A percentile compares a stretch with the other conserved stretches of the same genome.
These are phyloP conservation scores for Drosophila arizonae DNA, from an alignment of 1,140 invertebrate species.

Conservation along the genomic window DNA sequence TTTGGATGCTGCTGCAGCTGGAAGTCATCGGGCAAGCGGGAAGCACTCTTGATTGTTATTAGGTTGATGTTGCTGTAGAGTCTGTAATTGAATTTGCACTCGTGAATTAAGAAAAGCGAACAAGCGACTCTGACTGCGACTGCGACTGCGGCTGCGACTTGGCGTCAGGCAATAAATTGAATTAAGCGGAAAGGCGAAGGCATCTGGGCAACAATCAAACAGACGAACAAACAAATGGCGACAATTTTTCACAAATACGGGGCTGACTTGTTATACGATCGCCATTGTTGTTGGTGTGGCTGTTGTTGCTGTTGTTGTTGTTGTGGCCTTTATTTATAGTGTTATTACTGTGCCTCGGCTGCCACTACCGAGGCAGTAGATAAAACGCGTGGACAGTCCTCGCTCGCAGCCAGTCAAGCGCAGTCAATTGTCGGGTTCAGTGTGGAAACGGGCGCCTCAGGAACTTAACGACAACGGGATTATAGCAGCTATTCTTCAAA, in stretches of 20 bases:
- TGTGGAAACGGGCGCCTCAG: conserved; percentile 32
- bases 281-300: too few relatives aligned
- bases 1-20: conserved; percentile 5
- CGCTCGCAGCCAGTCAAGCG: conserved; percentile 38
- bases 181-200: conserved; percentile 39
- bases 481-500: neutral
- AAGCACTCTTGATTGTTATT: conserved; percentile 23
- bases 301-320: neutral
- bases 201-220: conserved; percentile 18
- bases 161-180: conserved; percentile 42
- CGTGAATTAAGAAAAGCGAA: conserved; percentile 51
- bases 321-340: neutral
- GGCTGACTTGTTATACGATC: conserved; percentile 21
- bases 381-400: conserved; percentile 34
- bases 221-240: conserved; percentile 17
- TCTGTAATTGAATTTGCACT: conserved; percentile 60
- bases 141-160: conserved; percentile 14
- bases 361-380: conserved; percentile 12
- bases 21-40: conserved; percentile 63
- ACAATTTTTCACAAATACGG: conserved; percentile 42
- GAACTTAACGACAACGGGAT: conserved; percentile 3
- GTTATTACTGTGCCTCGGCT: neutral
- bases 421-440: conserved; percentile 49
- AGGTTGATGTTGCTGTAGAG: conserved; percentile 17
- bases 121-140: conserved; percentile 33